phyloP scores from a whole-genome alignment of 2,888 invertebrate species.

The Melinopterus prodromus region DNA sequence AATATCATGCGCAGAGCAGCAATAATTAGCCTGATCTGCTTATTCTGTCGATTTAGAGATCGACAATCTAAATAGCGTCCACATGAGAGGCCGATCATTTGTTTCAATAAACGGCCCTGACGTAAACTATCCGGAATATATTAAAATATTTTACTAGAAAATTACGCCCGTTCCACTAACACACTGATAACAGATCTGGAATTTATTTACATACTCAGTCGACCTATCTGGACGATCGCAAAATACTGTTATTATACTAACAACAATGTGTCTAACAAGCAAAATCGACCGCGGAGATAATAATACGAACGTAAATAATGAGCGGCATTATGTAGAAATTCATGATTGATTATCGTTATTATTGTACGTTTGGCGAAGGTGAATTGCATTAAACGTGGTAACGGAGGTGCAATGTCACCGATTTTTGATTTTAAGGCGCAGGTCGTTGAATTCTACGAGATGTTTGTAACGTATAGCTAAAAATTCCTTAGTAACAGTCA shows the following conservation, averaged over 20 bases:
- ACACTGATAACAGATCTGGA: neutral
- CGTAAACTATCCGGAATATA: constrained; percentile 4
- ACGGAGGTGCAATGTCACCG: neutral
- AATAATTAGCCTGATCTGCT: no score
- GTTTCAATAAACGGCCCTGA: constrained; percentile 4
- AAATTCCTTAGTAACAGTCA: no score
- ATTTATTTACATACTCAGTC: neutral
- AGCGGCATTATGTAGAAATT: constrained; percentile 4
- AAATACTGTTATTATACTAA: neutral
- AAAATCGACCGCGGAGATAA: neutral
- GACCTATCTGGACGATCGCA: neutral
- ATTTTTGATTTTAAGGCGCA: neutral
- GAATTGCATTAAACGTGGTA: neutral
- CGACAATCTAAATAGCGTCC: no score
- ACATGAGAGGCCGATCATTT: neutral
- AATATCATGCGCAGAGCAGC: no score
- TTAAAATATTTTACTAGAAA: constrained; percentile 4
- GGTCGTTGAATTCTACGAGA: no score
- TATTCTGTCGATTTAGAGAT: no score
- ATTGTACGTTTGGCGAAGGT: neutral
- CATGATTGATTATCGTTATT: neutral
- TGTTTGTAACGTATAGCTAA: no score
- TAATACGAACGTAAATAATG: neutral
- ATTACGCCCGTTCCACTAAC: neutral
- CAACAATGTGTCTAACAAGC: constrained; percentile 4